Evolutionary conservation across 2,888 invertebrate species (phyloP).

Genomic region (Habrosyne pyritoides): DNA sequence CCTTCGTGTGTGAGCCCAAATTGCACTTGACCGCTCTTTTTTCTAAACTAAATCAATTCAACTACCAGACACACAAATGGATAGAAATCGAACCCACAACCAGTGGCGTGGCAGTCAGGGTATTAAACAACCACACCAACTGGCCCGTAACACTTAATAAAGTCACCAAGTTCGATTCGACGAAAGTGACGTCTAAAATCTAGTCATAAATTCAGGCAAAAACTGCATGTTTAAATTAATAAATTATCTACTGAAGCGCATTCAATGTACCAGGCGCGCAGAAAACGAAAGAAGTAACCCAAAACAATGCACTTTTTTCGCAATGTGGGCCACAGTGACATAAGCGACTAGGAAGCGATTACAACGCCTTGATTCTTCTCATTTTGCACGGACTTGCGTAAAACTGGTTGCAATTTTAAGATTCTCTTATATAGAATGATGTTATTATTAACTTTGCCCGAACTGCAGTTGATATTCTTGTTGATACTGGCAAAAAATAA

Average conservation of each 20-base stretch:
- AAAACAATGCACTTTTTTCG: constrained; percentile 21
- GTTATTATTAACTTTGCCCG: background rate
- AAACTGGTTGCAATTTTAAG: constrained; percentile 64
- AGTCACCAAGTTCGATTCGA: no score
- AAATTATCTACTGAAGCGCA: constrained; percentile 9
- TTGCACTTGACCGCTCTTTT: no score
- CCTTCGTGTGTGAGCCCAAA: no score
- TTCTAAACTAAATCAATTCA: no score
- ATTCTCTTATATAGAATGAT: constrained; percentile 51
- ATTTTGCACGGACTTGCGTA: constrained; percentile 70
- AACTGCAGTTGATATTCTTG: no score
- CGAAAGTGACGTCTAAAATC: background rate
- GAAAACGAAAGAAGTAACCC: background rate
- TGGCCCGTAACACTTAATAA: no score
- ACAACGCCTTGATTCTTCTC: constrained; percentile 61
- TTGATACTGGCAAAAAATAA: background rate
- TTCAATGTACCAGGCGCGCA: constrained; percentile 4
- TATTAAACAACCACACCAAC: no score
- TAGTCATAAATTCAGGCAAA: background rate
- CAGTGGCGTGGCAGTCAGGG: no score
- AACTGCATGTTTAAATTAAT: constrained; percentile 8
- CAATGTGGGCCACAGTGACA: constrained; percentile 45
- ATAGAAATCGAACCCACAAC: no score
- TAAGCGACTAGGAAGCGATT: constrained; percentile 61
- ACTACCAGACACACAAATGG: no score